Base-by-base conservation (phyloP, 2,113 vertebrate species). In the Kobus ellipsiprymnus region DNA sequence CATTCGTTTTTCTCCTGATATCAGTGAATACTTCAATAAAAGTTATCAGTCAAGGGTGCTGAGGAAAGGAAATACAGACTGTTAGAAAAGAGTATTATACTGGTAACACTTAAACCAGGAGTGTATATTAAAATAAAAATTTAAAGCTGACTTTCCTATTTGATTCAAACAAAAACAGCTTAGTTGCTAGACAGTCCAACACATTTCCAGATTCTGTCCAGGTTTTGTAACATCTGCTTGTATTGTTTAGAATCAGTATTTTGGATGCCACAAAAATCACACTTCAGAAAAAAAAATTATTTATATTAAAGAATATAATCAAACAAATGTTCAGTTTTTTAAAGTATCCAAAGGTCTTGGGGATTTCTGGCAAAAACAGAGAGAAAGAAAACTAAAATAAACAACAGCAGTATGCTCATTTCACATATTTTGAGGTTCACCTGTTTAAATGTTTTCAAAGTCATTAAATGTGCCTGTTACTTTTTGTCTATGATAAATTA, bases 361-460 rank as follows among this genome's bases (percentile, higher is more conserved):
- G n/a, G 59, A 52, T 46, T 97, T 87, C 90, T 62, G 97, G 78
- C 29, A 96, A 96, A 95, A 90, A 85, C 27, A 94, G 27, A 48
- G 94, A 60, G 40, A 87, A 83, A 2, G 12, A 92, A 98, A 97
- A 55, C 30, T 83, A 60, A n/a, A 87, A 87, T 85, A 90, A 95
- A 84, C 33, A 97, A 46, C 4, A 89, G 44, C 57, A 97, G 91
- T 93, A 93, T 89, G 95, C 52, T 96, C 60, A 83, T 87, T 96
- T 97, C 44, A 83, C 50, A 64, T 74, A 83, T 54, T 94, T 93
- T 90, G 57, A 94, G 46, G 16, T 33, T 86, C 82, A 97, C 59
- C 91, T 97, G 93, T 88, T 97, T 87, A 97, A 96, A 93, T 93
- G 85, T 93, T 97, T 88, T 83, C 82, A 87, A 87, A 88, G 30